Percentiles rank a stretch among this genome's conserved stretches.
Evolutionary conservation across 2,888 invertebrate genomes (phyloP).

Genomic region (Rhingia campestris): DNA sequence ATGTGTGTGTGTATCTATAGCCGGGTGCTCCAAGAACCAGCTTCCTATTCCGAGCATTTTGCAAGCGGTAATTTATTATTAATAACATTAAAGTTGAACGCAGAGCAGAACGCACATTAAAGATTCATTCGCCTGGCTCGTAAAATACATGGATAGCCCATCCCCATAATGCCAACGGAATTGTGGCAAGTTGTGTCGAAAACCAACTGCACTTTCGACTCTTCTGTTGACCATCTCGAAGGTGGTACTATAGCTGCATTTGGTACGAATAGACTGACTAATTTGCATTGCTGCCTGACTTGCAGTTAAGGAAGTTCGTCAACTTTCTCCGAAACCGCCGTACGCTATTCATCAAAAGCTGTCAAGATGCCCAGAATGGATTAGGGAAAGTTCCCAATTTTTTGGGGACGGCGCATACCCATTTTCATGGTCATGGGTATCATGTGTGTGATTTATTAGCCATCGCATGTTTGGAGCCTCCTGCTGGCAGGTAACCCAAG

Average conservation of each 20-base stretch:
- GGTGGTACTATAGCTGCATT: background rate
- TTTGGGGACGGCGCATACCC: background rate
- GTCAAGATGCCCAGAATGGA: conserved; percentile 19
- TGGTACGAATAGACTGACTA: background rate
- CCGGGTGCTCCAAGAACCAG: background rate
- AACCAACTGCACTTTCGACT: background rate
- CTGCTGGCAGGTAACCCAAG: too few relatives aligned
- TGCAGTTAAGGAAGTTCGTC: background rate
- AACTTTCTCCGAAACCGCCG: background rate
- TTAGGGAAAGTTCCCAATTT: background rate
- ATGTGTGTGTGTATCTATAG: too few relatives aligned
- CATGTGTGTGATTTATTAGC: conserved; percentile 29
- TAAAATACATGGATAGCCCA: conserved; percentile 11
- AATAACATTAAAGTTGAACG: conserved; percentile 22
- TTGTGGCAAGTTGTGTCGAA: background rate
- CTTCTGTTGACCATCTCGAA: background rate
- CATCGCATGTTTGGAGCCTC: conserved; percentile 7
- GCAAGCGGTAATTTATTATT: conserved; percentile 41
- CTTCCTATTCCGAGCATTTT: conserved; percentile 18
- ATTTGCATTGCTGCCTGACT: background rate
- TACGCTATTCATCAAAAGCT: background rate
- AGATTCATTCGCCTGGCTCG: conserved; percentile 29
- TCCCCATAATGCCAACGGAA: background rate
- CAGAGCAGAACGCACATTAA: conserved; percentile 23
- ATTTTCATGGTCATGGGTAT: conserved; percentile 8